Evolutionary conservation across 1,140 invertebrate species (phyloP), one percentile per base, ranked within the genome.

Genomic region (Bombus consobrinus): DNA sequence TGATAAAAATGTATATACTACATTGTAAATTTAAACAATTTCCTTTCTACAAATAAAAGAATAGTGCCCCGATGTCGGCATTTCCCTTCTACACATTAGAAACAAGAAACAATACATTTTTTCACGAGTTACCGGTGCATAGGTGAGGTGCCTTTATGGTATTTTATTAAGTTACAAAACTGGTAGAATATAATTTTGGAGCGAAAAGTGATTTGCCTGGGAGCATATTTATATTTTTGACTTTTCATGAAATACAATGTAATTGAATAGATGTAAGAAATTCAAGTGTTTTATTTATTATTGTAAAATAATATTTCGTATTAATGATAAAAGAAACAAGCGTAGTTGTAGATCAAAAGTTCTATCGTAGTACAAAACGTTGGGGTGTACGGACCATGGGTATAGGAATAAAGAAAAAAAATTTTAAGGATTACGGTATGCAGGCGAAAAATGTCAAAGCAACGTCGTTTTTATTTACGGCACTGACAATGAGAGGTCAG

Each of bases 51-150:
- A 25, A 66, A 39, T 15, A 43, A 75, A 74, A 34, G n/a, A 76
- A 66, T 8, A 64, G 43, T 41, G n/a, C 22, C 22, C 15, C 25
- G 53, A 77, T 47, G 39, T 59, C 74, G 18, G 73, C n/a, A 18
- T 85, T 89, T 81, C 53, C 83, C 41, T 74, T 78, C 74, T 85
- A 69, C 32, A 68, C 28, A 53, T 53, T 53, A 53, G 57, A 81
- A 41, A 28, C 62, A 32, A 66, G 57, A 81, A 88, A 89, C 87
- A 89, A 88, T 89, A 68, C 39, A 41, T 57, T 88, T 88, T 88
- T 83, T 74, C 88, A 89, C 73, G 83, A 39, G 68, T 74, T 66
- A 28, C 41, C 39, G 39, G 5, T 37, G 37, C 9, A 57, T 22
- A 68, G 53, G 69, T 73, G 59, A 53, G 47, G 6, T 53, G 18